Evolutionary conservation across 1,140 invertebrate species (phyloP).

Genomic region (Drosophila kohkoa): DNA sequence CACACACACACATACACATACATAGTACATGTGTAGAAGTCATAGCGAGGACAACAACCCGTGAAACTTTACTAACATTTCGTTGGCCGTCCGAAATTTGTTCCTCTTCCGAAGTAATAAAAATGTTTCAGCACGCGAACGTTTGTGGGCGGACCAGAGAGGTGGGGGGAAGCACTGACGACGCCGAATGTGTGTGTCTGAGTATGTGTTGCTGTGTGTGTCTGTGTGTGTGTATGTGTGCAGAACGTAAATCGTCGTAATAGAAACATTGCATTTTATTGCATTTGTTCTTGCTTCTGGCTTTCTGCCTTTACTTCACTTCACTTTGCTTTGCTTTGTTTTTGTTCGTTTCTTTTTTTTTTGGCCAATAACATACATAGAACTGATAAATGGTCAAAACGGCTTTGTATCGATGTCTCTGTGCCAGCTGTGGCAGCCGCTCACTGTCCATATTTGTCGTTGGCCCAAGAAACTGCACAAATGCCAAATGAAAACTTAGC

Average conservation of each 20-base stretch:
- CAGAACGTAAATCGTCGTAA: constrained; percentile 75
- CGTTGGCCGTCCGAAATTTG: constrained; percentile 49
- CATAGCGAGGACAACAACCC: constrained; percentile 58
- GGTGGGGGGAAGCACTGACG: constrained; percentile 13
- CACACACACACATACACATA: constrained; percentile 30
- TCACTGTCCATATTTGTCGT: constrained; percentile 65
- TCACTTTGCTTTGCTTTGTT: constrained; percentile 3
- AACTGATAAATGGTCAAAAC: constrained; percentile 78
- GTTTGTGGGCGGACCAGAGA: not conserved
- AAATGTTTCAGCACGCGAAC: constrained; percentile 67
- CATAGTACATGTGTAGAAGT: constrained; percentile 29
- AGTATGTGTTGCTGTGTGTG: constrained; percentile 1
- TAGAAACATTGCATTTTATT: constrained; percentile 82
- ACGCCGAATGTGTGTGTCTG: constrained; percentile 23
- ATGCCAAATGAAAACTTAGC: constrained; percentile 41
- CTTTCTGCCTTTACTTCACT: constrained; percentile 19
- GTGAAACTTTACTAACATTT: constrained; percentile 66
- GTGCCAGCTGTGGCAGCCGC: constrained; percentile 50
- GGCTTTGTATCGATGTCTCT: constrained; percentile 76
- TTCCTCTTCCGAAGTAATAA: constrained; percentile 62
- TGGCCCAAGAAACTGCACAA: constrained; percentile 42
- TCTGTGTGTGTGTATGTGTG: constrained; percentile 31
- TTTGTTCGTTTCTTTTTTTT: constrained; percentile 20
- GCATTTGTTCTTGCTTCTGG: constrained; percentile 66
- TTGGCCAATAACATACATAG: constrained; percentile 70